Evolutionary conservation across 2,113 vertebrate species (phyloP).

Genomic region (Anas platyrhynchos): DNA sequence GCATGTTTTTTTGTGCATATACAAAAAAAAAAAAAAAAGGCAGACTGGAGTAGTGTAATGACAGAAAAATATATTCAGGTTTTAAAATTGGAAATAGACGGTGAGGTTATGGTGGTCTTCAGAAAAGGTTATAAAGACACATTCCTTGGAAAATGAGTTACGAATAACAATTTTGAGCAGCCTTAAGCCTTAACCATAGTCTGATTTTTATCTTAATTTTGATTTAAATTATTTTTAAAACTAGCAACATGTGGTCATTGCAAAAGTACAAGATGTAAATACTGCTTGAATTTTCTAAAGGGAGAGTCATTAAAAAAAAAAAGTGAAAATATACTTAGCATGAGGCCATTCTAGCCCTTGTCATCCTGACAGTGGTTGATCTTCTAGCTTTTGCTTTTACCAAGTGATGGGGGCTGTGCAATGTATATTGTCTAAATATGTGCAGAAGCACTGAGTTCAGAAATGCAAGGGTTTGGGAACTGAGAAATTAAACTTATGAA

Average conservation of each 20-base stretch:
- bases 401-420: background rate
- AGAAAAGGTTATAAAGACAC: background rate
- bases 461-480: background rate
- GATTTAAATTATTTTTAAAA: background rate
- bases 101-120: background rate
- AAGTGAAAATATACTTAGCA: background rate
- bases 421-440: background rate
- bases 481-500: background rate
- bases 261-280: background rate
- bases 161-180: background rate
- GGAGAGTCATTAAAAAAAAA: background rate
- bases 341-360: background rate
- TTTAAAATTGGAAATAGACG: background rate
- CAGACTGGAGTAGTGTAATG: background rate
- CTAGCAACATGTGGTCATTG: background rate
- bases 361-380: background rate
- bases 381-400: background rate
- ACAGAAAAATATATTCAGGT: background rate
- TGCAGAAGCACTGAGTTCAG: background rate
- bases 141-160: background rate
- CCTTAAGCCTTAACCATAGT: background rate
- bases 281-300: background rate
- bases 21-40: background rate
- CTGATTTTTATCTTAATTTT: background rate
- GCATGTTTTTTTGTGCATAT: background rate